A percentile compares a stretch with the other conserved stretches of the same genome.
phyloP scores from a whole-genome alignment of 2,888 invertebrate species.

The Chymomyza caudatula region DNA sequence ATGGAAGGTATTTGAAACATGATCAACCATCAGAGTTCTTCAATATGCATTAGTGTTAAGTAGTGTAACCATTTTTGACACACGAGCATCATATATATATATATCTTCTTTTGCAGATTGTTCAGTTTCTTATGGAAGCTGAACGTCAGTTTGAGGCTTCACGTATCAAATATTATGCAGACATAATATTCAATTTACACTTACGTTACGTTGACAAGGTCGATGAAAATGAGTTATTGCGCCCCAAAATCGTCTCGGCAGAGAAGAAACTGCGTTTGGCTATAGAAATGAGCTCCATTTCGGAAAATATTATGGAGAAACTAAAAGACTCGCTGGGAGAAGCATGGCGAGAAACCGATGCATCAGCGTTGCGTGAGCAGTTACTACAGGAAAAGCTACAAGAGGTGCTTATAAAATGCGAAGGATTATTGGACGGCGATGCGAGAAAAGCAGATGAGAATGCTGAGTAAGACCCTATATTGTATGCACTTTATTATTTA shows the following conservation, averaged over 20 bases:
- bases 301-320: slow-evolving; percentile 65
- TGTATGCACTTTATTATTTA: no score
- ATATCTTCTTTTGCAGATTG: slow-evolving; percentile 19
- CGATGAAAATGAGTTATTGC: slow-evolving; percentile 54
- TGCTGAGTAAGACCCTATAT: slow-evolving; percentile 69
- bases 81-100: no score
- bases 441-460: slow-evolving; percentile 56
- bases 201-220: slow-evolving; percentile 61
- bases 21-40: no score
- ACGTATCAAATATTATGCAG: slow-evolving; percentile 60
- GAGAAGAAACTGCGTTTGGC: slow-evolving; percentile 65
- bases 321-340: slow-evolving; percentile 61
- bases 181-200: slow-evolving; percentile 63
- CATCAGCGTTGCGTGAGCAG: slow-evolving; percentile 67
- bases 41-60: no score
- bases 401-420: slow-evolving; percentile 64
- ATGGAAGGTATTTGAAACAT: no score
- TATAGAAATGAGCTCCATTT: slow-evolving; percentile 64
- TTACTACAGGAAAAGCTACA: slow-evolving; percentile 70
- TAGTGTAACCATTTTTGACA: no score
- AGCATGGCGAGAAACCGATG: slow-evolving; percentile 72
- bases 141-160: slow-evolving; percentile 65
- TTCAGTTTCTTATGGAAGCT: slow-evolving; percentile 63
- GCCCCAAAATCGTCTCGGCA: slow-evolving; percentile 64
- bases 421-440: slow-evolving; percentile 54